Percentiles rank a stretch among this genome's conserved stretches.
Evolutionary conservation across 2,888 invertebrate genomes (phyloP).

Genomic region (Clusia tigrina): DNA sequence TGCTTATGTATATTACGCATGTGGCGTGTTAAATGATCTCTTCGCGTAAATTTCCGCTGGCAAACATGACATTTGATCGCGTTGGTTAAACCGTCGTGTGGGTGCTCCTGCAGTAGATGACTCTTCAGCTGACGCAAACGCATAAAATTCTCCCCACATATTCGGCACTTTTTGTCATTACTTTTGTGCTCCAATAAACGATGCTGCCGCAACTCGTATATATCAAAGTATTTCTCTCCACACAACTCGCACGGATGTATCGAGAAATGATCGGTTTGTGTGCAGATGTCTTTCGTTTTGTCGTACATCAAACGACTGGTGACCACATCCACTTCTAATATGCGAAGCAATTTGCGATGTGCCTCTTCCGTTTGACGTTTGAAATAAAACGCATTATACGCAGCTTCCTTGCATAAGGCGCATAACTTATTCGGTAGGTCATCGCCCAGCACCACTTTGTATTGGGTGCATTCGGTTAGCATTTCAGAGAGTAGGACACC

Average conservation of each 20-base stretch:
- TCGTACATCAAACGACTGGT: constrained; percentile 12
- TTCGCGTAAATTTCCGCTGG: constrained; percentile 64
- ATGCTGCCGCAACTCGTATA: constrained; percentile 50
- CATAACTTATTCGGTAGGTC: constrained; percentile 63
- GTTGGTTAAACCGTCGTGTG: constrained; percentile 36
- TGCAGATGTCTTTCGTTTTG: constrained; percentile 46
- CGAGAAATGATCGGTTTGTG: constrained; percentile 57
- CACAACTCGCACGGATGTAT: constrained; percentile 60
- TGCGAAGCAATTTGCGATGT: constrained; percentile 52
- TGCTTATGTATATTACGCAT: constrained; percentile 62
- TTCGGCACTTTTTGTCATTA: constrained; percentile 54
- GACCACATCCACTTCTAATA: constrained; percentile 34
- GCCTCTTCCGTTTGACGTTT: constrained; percentile 59
- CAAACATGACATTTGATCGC: constrained; percentile 62
- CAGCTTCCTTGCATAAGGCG: constrained; percentile 50
- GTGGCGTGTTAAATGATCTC: constrained; percentile 66
- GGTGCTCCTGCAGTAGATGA: constrained; percentile 55
- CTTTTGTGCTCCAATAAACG: constrained; percentile 44
- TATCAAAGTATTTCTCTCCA: constrained; percentile 51
- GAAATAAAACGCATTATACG: constrained; percentile 57
- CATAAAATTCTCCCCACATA: constrained; percentile 65
- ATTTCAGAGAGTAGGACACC: constrained; percentile 52
- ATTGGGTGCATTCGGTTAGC: constrained; percentile 56
- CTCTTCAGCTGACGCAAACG: constrained; percentile 64
- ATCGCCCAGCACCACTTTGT: constrained; percentile 62